Evolutionary conservation across 1,140 invertebrate genomes (phyloP), one percentile per base, ranked within the genome.

Genomic region (Tetragnatha versicolor): DNA sequence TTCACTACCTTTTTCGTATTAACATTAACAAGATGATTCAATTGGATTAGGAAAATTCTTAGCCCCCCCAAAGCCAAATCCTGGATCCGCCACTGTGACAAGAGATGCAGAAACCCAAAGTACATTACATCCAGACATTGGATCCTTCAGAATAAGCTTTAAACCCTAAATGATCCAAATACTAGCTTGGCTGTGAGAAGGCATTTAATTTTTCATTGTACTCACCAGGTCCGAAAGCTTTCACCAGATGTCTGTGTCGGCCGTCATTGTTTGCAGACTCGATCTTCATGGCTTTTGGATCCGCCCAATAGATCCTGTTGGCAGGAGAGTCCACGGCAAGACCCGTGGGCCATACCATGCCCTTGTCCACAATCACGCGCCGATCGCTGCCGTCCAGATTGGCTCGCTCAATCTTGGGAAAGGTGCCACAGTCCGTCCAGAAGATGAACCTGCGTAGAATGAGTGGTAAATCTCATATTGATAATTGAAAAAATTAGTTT

Each of bases 351-450:
- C 87, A 90, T 49, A 88, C 88, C 5, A 90, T 82, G 81, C 93
- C 93, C 0, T 90, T 89, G 82, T 94, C 93, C 0, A 95, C 91
- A 89, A 94, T 94, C 81, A 94, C 92, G 10, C 92, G 86, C n/a
- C 89, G 86, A 63, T 90, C 86, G 2, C 88, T 88, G 1, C 96
- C 96, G 85, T 98, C 95, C 93, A 98, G 94, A 20, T 89, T 88
- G 5, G 94, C 90, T 25, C 87, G 80, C 79, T 88, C 85, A 53
- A 90, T 88, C 39, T 86, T 86, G 5, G 88, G 76, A 39, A 42
- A 27, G 9, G 87, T 82, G 12, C 92, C 91, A 92, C 93, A 95
- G 84, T 96, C 93, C 0, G 91, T 91, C 94, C 94, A 96, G 84
- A 91, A 96, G 89, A 96, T 91, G 63, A 87, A 84, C 3, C 92